A percentile compares a stretch with the other conserved stretches of the same genome.
Conservation (phyloP, 2,797 vertebrate genomes). For the Callimico goeldii region DNA sequence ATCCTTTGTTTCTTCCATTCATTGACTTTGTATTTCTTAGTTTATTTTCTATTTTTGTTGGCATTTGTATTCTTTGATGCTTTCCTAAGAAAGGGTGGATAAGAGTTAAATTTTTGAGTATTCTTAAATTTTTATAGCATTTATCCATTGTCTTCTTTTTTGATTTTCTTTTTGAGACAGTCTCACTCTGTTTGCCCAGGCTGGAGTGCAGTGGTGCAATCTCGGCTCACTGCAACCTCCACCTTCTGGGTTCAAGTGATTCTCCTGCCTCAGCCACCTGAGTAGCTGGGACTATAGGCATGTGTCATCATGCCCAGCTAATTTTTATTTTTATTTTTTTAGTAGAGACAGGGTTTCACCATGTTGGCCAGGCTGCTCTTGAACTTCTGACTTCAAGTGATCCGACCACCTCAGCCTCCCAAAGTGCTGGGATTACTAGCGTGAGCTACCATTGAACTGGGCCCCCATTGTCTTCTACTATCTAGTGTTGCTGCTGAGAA, state of each 20-base stretch:
- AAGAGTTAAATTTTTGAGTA: background rate
- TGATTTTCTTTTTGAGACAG: too few species aligned
- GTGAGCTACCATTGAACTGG: fast-evolving
- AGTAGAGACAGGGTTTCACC: background rate
- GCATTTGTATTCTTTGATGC: background rate
- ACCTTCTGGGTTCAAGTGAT: too few species aligned
- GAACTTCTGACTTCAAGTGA: background rate
- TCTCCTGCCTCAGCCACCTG: too few species aligned
- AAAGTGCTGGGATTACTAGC: background rate
- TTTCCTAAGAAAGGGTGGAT: background rate
- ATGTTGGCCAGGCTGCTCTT: background rate
- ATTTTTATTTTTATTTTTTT: background rate
- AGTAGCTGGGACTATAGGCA: too few species aligned
- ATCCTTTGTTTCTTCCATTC: background rate
- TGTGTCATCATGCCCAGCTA: background rate
- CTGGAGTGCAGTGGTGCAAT: too few species aligned
- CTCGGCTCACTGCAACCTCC: too few species aligned
- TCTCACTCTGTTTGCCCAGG: too few species aligned
- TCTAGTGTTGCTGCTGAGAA: background rate
- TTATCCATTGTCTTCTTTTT: background rate
- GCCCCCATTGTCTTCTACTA: background rate
- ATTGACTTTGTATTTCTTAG: background rate
- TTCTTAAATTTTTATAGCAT: background rate
- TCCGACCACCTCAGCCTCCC: too few species aligned
- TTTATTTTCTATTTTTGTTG: background rate